Evolutionary conservation across 2,113 vertebrate genomes (phyloP).

Genomic region (Hymenochirus boettgeri): DNA sequence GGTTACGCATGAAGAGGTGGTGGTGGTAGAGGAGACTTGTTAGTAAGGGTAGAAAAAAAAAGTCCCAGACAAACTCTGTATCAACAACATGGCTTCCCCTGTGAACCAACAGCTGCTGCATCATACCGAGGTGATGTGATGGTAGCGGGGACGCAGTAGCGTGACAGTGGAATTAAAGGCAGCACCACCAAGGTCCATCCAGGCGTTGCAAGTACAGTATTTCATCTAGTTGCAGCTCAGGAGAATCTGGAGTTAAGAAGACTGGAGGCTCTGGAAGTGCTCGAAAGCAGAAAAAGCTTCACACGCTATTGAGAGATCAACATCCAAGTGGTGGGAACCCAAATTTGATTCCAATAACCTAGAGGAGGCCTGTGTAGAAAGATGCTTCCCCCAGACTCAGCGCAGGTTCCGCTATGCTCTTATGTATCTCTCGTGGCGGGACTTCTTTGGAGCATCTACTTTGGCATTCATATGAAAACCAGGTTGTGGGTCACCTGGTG

Average conservation of each 20-base stretch:
- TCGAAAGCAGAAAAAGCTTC: slow-evolving; percentile 68
- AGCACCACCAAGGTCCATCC: slow-evolving; percentile 69
- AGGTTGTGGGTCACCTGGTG: slow-evolving; percentile 65
- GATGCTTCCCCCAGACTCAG: slow-evolving; percentile 95
- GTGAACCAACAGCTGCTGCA: slow-evolving; percentile 83
- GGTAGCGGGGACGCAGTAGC: slow-evolving; percentile 78
- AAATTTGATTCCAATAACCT: slow-evolving; percentile 91
- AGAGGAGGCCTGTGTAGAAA: slow-evolving; percentile 91
- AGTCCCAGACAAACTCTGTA: slow-evolving; percentile 29
- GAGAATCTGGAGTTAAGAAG: slow-evolving; percentile 70
- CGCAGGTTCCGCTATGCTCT: slow-evolving; percentile 90
- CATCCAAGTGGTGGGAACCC: slow-evolving; percentile 92
- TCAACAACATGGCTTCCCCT: slow-evolving; percentile 80
- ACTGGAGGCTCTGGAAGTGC: slow-evolving; percentile 44
- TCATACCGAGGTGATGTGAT: slow-evolving; percentile 90
- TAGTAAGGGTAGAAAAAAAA: neutral
- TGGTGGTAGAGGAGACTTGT: slow-evolving; percentile 3
- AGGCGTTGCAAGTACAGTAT: slow-evolving; percentile 91
- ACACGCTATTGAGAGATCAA: slow-evolving; percentile 89
- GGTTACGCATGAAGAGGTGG: slow-evolving; percentile 25
- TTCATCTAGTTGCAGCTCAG: slow-evolving; percentile 89
- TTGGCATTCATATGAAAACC: slow-evolving; percentile 73
- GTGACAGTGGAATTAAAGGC: slow-evolving; percentile 76
- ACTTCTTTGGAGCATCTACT: slow-evolving; percentile 85
- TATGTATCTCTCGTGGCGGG: slow-evolving; percentile 82